Evolutionary conservation across 2,113 vertebrate species (phyloP), one percentile per base, ranked within the genome.

Genomic region (Spheniscus mendiculus): DNA sequence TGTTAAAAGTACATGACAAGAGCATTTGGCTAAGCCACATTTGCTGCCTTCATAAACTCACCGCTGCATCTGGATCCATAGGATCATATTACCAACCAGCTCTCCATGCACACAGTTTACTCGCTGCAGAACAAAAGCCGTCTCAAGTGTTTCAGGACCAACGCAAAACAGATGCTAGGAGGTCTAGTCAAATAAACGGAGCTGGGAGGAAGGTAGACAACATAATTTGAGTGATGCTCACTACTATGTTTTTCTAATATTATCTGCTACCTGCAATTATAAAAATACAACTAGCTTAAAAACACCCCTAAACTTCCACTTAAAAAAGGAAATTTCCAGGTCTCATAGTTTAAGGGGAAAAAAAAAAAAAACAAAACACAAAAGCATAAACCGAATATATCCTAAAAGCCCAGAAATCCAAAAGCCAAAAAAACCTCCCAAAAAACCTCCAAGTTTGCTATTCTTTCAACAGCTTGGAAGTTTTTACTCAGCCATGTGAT

Each of bases 71-170:
- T 87, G 80, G 70, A 83, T 73, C 73, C 29, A 36, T 4, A 76
- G 27, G 56, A 58, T 50, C 11, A 3, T 5, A 1, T 53, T 49
- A 52, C 44, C 47, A 27, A 34, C 56, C 10, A 14, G 58, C n/a
- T 71, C 49, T 45, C 13, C 38, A 6, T 0, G 0, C 32, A 55
- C 4, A 4, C 13, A 45, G 34, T n/a, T 55, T 29, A 70, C 17
- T 36, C 0, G 0, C 27, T 81, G 36, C 12, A 44, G 44, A 93
- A 65, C 17, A 82, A 83, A 89, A 92, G 26, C 36, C 9, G 3
- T 26, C 66, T 86, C 32, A 2, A 55, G 45, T 7, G 25, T 52
- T 79, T 52, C 40, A 76, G 27, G 29, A 73, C 14, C 53, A 84
- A 70, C 2, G 3, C 12, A 90, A 94, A 94, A 59, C 16, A 86